phyloP scores from a whole-genome alignment of 2,888 invertebrate species.

The Caenorhabditis drosophilae region DNA sequence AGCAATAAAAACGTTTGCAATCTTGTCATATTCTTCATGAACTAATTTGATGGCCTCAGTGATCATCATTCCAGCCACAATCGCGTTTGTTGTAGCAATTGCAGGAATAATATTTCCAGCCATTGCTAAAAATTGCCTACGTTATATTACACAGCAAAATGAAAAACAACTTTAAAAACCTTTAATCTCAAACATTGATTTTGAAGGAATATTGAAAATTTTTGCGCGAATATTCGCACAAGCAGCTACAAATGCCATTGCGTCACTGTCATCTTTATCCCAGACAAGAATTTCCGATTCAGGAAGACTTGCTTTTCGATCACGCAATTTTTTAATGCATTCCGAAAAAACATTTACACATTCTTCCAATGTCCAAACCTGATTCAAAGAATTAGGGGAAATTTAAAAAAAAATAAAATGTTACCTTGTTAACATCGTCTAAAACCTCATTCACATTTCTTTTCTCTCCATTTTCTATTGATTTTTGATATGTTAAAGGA shows the following conservation, averaged over 20 bases:
- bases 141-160: too few species aligned
- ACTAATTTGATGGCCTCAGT: slow-evolving; percentile 74
- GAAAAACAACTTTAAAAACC: slow-evolving; percentile 75
- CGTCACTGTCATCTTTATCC: slow-evolving; percentile 88
- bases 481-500: slow-evolving; percentile 13
- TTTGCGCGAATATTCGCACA: slow-evolving; percentile 90
- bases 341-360: slow-evolving; percentile 72
- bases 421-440: slow-evolving; percentile 10
- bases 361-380: slow-evolving; percentile 54
- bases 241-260: slow-evolving; percentile 82
- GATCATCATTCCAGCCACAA: slow-evolving; percentile 93
- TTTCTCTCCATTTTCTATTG: neutral
- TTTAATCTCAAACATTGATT: slow-evolving; percentile 91
- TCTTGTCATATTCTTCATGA: slow-evolving; percentile 10
- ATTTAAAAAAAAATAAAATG: too few species aligned
- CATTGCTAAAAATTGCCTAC: slow-evolving; percentile 77
- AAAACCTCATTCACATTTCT: slow-evolving; percentile 1
- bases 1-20: slow-evolving; percentile 20
- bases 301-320: slow-evolving; percentile 67
- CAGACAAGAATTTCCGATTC: slow-evolving; percentile 78
- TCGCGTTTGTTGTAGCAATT: slow-evolving; percentile 97
- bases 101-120: slow-evolving; percentile 99
- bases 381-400: too few species aligned
- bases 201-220: slow-evolving; percentile 85
- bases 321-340: slow-evolving; percentile 51